These are phyloP conservation scores for Aphaenogaster ashmeadi DNA, from an alignment of 1,140 invertebrate genomes.

Conservation along the genomic window DNA sequence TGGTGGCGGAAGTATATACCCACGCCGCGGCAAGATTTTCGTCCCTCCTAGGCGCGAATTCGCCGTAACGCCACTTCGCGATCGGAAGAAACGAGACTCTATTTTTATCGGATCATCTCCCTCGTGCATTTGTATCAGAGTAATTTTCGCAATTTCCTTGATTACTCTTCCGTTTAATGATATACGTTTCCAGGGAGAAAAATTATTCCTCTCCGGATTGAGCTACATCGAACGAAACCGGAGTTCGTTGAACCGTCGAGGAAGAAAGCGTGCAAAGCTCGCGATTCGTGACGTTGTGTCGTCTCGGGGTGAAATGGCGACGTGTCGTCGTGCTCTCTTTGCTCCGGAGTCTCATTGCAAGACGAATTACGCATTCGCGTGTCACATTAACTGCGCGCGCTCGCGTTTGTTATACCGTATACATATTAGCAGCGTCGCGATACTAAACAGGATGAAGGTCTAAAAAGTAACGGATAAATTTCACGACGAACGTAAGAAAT, in stretches of 20 bases:
- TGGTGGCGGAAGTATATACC: conserved; percentile 30
- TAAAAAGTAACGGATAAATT: conserved; percentile 15
- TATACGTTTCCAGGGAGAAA: background rate
- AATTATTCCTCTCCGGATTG: conserved; percentile 7
- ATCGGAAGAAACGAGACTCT: background rate
- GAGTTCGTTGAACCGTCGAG: conserved; percentile 56
- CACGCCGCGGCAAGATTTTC: conserved; percentile 19
- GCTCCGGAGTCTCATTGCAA: conserved; percentile 29
- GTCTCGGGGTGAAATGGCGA: conserved; percentile 37
- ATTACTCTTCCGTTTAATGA: conserved; percentile 5
- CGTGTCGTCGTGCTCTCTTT: conserved; percentile 54
- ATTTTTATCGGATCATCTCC: background rate
- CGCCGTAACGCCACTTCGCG: conserved; percentile 8
- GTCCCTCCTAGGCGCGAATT: conserved; percentile 36
- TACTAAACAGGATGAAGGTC: background rate
- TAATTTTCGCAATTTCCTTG: conserved; percentile 14
- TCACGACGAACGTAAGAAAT: conserved; percentile 11
- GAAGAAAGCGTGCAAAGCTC: conserved; percentile 41
- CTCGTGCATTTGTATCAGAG: background rate
- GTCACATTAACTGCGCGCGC: conserved; percentile 40
- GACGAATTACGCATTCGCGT: conserved; percentile 58
- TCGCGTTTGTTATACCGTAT: background rate
- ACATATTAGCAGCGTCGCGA: background rate
- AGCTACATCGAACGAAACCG: background rate
- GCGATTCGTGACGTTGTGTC: conserved; percentile 31